Conservation (phyloP, 1,140 invertebrate species). For the Papilio helenus region DNA sequence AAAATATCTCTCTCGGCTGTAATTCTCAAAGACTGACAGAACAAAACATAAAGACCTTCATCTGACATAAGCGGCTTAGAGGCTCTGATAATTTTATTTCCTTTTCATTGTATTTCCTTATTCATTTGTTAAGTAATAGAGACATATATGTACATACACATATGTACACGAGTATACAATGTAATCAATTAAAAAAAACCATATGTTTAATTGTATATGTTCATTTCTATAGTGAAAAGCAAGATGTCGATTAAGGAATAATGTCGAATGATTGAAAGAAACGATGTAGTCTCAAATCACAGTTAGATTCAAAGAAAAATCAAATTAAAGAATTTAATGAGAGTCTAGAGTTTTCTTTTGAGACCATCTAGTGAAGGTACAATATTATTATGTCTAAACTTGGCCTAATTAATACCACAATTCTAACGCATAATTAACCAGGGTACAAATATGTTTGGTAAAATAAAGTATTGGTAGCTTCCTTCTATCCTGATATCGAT, state of each 20-base stretch:
- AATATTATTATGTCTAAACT: no score
- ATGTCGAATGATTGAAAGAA: no score
- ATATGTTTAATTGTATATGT: no score
- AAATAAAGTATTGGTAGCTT: conserved; percentile 8
- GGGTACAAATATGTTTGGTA: background rate
- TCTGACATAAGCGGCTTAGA: conserved; percentile 14
- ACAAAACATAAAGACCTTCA: background rate
- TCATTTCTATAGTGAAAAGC: no score
- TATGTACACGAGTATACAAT: no score
- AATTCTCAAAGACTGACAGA: background rate
- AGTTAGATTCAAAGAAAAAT: background rate
- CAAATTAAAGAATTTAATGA: background rate
- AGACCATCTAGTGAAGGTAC: background rate
- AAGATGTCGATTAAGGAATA: no score
- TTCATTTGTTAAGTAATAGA: background rate
- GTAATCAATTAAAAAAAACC: background rate
- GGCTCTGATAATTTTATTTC: background rate
- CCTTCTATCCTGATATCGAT: no score
- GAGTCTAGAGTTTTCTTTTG: background rate
- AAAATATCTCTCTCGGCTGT: background rate
- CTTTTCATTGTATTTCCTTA: background rate
- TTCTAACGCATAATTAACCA: background rate
- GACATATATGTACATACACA: background rate
- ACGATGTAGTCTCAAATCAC: no score
- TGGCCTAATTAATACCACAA: no score